Evolutionary conservation across 2,113 vertebrate species (phyloP).

Genomic region (Chrysochloris asiatica): DNA sequence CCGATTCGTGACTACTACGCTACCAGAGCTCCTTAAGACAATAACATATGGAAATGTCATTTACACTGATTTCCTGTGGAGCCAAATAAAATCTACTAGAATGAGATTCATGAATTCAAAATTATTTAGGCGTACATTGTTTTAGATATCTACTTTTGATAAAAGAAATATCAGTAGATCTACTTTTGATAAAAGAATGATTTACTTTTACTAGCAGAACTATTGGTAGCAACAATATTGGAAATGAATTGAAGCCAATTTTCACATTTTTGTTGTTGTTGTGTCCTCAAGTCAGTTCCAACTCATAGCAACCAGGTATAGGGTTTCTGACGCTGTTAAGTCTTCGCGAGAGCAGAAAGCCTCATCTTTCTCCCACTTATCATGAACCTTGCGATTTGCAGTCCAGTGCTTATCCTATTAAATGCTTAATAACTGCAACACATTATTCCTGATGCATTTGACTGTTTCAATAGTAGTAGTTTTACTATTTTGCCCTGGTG

Average conservation of each 20-base stretch:
- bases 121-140: not conserved
- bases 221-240: not conserved
- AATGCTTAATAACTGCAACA: not conserved
- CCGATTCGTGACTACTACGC: too few species aligned
- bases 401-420: too few species aligned
- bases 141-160: slow-evolving; percentile 16
- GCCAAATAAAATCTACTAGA: not conserved
- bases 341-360: too few species aligned
- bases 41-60: not conserved
- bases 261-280: too few species aligned
- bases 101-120: not conserved
- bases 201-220: too few species aligned
- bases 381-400: too few species aligned
- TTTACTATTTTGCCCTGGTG: too few species aligned
- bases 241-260: not conserved
- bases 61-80: not conserved
- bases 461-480: too few species aligned
- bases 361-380: too few species aligned
- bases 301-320: too few species aligned
- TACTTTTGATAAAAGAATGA: not conserved
- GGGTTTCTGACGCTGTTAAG: too few species aligned
- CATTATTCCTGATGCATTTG: not conserved
- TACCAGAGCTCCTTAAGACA: not conserved
- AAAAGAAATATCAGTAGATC: not conserved
- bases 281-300: too few species aligned